Evolutionary conservation across 2,888 invertebrate species (phyloP), one percentile per base, ranked within the genome.

Genomic region (Eilema griseolum): DNA sequence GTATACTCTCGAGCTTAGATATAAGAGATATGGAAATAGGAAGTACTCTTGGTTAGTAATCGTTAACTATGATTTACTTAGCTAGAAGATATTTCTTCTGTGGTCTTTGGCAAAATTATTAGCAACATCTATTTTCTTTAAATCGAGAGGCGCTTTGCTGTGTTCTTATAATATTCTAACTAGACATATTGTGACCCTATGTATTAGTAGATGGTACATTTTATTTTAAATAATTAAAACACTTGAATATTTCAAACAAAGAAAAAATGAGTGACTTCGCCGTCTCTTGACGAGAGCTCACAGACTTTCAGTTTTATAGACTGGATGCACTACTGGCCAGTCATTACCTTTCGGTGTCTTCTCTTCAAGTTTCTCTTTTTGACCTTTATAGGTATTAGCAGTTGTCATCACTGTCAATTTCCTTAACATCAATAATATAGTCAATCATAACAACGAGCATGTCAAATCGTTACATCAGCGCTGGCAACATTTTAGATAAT

Each of bases 401-500:
- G n/a, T 52, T 52, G n/a, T 8, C n/a, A 52, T n/a, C 52, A 10
- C 52, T 52, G 52, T 20, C 20, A 20, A n/a, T 52, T 8, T 59
- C 11, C 8, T 28, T 24, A 59, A 59, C 24, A 24, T 24, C 24
- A 26, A 23, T 46, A n/a, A 65, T 52, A 56, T 14, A 7, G 3
- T 56, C 10, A 28, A 23, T 23, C 23, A 31, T n/a, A 23, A 56
- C 23, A 56, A 52, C 3, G n/a, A 8, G 14, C 16, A 28, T 28
- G 14, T 26, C 57, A 26, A 59, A 16, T 26, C 28, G 26, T 64
- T 56, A n/a, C 31, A 64, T 46, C 26, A 52, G 28, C 28, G 4
- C 41, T 64, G 16, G 20, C 5, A 31, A 59, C 59, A 14, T 24
- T 69, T 64, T 60, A 59, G 41, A 20, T 61, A 69, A 72, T 70